A percentile compares a stretch with the other conserved stretches of the same genome.
Conservation (phyloP, 2,888 invertebrate species). For the Selenia dentaria region DNA sequence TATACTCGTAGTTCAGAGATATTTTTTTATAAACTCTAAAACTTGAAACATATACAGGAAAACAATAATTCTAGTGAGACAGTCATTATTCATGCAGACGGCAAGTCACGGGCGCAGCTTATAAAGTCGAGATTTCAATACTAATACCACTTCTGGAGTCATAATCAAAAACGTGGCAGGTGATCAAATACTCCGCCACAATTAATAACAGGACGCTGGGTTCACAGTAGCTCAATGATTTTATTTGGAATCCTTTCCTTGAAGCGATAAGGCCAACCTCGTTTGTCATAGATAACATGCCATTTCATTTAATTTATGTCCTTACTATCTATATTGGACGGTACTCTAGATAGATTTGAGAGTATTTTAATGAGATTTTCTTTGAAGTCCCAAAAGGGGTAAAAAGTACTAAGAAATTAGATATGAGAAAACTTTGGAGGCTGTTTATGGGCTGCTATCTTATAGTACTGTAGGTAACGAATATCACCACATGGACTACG, state of each 20-base stretch:
- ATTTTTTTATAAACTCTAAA: too few relatives aligned
- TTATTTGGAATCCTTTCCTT: slow-evolving; percentile 34
- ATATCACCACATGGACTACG: too few relatives aligned
- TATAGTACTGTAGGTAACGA: too few relatives aligned
- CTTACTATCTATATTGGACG: slow-evolving; percentile 32
- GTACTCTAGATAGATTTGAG: slow-evolving; percentile 7
- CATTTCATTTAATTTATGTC: slow-evolving; percentile 46
- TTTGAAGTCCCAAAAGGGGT: too few relatives aligned
- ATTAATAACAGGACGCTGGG: slow-evolving; percentile 8
- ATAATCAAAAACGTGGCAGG: slow-evolving; percentile 3
- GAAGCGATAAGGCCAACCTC: slow-evolving; percentile 44
- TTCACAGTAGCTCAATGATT: slow-evolving; percentile 38
- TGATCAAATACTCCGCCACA: slow-evolving; percentile 9
- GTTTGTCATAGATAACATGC: slow-evolving; percentile 67
- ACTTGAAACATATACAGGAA: too few relatives aligned
- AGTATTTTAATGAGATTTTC: not conserved
- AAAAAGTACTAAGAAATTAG: not conserved
- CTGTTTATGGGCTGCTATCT: too few relatives aligned
- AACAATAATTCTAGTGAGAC: too few relatives aligned
- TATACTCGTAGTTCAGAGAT: too few relatives aligned
- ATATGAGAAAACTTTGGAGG: not conserved
- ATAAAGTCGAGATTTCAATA: slow-evolving; percentile 5
- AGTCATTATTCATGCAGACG: too few relatives aligned
- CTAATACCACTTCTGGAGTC: not conserved
- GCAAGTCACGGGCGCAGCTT: slow-evolving; percentile 7